These are phyloP conservation scores for Psittacula derbiana DNA, from an alignment of 2,797 vertebrate species.

Conservation along the genomic window DNA sequence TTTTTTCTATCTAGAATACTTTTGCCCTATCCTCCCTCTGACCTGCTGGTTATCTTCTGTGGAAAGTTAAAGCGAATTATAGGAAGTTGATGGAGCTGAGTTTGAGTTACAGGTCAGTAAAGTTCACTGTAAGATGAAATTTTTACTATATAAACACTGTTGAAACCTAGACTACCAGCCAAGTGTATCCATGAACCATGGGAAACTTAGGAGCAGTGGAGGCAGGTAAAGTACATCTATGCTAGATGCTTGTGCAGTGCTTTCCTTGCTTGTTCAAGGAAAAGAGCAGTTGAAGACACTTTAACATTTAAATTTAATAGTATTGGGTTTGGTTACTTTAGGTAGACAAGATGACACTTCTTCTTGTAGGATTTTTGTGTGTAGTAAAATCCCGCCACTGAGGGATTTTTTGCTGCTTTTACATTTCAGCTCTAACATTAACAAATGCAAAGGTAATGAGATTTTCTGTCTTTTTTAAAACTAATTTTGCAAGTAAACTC, in stretches of 20 bases:
- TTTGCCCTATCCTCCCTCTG: too few species aligned
- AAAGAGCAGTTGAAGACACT: not conserved
- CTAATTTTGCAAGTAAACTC: conserved; percentile 55
- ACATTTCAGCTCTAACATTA: conserved; percentile 51
- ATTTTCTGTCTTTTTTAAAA: conserved; percentile 51
- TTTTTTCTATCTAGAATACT: too few species aligned
- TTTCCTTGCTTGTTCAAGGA: not conserved
- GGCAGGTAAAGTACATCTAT: conserved; percentile 10
- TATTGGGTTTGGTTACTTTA: conserved; percentile 9
- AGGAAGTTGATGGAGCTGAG: too few species aligned
- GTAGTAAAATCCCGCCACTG: conserved; percentile 35
- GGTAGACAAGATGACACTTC: conserved; percentile 43
- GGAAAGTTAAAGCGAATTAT: too few species aligned
- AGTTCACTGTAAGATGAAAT: too few species aligned
- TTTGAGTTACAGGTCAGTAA: too few species aligned
- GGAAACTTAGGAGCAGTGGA: not conserved
- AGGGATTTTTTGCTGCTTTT: conserved; percentile 57
- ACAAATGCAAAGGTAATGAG: conserved; percentile 60
- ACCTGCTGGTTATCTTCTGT: too few species aligned
- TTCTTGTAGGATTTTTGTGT: conserved; percentile 36
- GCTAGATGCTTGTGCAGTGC: not conserved
- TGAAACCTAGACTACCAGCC: conserved; percentile 2
- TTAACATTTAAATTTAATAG: not conserved
- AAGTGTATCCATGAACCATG: not conserved
- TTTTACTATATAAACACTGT: conserved; percentile 38